Percentiles rank a stretch among this genome's conserved stretches.
phyloP scores from a whole-genome alignment of 2,888 invertebrate genomes.

The Margaritifera margaritifera region DNA sequence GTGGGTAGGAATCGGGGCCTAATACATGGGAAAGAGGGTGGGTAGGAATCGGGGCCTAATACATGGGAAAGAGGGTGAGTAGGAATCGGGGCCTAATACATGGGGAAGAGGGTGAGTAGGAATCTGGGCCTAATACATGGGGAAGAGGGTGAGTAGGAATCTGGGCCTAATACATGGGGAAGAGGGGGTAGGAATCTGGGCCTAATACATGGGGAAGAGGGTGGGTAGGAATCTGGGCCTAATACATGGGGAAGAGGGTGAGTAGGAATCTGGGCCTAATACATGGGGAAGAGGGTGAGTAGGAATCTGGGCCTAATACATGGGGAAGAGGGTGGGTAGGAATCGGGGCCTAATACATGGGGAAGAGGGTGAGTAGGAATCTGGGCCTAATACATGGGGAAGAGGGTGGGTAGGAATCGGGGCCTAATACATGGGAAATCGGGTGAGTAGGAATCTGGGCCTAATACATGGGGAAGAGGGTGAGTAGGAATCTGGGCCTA shows the following conservation, averaged over 20 bases:
- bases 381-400: background rate
- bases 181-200: too few relatives aligned
- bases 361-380: slow-evolving; percentile 41
- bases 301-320: background rate
- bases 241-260: background rate
- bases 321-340: background rate
- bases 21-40: background rate
- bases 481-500: too few relatives aligned
- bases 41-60: too few relatives aligned
- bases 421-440: slow-evolving; percentile 66
- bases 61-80: slow-evolving; percentile 61
- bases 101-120: background rate
- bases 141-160: slow-evolving; percentile 41
- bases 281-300: slow-evolving; percentile 61
- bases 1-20: slow-evolving; percentile 21
- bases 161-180: background rate
- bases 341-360: too few relatives aligned
- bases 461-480: background rate
- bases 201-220: slow-evolving; percentile 61
- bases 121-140: too few relatives aligned
- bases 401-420: background rate
- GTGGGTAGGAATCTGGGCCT: slow-evolving; percentile 22
- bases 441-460: slow-evolving; percentile 31
- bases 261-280: too few relatives aligned
- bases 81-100: background rate